Evolutionary conservation across 2,113 vertebrate species (phyloP).

Genomic region (Pollimyrus isidori): DNA sequence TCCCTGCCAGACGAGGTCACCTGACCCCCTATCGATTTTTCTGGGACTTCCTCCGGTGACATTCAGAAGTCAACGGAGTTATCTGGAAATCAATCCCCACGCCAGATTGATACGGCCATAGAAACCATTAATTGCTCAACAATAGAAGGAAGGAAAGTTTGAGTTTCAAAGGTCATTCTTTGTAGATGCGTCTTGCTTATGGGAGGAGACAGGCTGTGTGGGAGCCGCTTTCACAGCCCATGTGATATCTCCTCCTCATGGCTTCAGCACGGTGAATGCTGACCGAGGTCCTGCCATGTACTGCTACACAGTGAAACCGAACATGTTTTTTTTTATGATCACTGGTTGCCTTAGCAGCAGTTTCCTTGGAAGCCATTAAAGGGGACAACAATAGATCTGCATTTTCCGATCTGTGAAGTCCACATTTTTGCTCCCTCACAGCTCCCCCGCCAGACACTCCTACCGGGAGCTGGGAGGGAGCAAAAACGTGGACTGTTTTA

Average conservation of each 20-base stretch:
- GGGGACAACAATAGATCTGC: background rate
- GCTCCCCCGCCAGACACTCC: background rate
- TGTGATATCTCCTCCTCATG: background rate
- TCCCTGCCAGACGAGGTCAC: constrained; percentile 44
- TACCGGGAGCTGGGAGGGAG: background rate
- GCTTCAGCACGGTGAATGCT: background rate
- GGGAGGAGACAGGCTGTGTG: background rate
- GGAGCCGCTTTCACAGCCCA: background rate
- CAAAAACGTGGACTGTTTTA: background rate
- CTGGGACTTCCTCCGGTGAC: constrained; percentile 61
- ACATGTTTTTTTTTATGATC: background rate
- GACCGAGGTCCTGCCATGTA: background rate
- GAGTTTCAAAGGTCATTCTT: background rate
- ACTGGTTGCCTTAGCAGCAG: background rate
- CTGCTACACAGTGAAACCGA: background rate
- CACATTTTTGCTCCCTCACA: background rate
- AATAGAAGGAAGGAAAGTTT: constrained; percentile 40
- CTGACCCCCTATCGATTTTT: constrained; percentile 65
- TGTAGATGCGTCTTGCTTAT: background rate
- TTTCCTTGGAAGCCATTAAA: background rate
- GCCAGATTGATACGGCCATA: constrained; percentile 56
- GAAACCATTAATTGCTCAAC: constrained; percentile 52
- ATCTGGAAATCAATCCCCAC: constrained; percentile 58
- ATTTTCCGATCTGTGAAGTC: background rate
- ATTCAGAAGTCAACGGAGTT: constrained; percentile 60